Percentiles rank a stretch among this genome's conserved stretches.
phyloP scores from a whole-genome alignment of 2,888 invertebrate genomes.

The Lamproptera curius region DNA sequence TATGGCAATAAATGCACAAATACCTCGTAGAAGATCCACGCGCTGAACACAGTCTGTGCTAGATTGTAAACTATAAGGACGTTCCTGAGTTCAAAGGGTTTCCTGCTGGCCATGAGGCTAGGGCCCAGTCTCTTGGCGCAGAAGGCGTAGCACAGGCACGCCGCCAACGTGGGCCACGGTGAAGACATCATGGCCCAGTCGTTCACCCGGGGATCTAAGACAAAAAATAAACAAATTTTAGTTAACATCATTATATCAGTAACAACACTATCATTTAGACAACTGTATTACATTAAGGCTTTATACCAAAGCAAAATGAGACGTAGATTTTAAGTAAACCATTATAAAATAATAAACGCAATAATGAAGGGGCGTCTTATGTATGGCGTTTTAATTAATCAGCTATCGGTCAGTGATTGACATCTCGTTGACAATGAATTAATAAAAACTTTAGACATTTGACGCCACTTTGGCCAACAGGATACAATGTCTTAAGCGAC shows the following conservation, averaged over 20 bases:
- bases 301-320: neutral
- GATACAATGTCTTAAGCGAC: neutral
- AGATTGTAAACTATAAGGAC: conserved; percentile 92
- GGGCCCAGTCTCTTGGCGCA: conserved; percentile 91
- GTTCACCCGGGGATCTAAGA: conserved; percentile 92
- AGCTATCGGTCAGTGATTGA: no score
- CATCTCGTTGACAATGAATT: neutral
- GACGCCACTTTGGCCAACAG: neutral
- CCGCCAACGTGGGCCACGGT: conserved; percentile 89
- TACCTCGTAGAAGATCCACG: conserved; percentile 96
- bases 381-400: neutral
- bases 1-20: no score
- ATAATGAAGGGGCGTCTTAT: neutral
- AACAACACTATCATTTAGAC: neutral
- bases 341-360: neutral
- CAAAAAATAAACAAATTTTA: conserved; percentile 8
- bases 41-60: conserved; percentile 92
- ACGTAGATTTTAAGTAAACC: neutral
- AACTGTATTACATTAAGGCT: neutral
- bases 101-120: conserved; percentile 91
- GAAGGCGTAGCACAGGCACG: conserved; percentile 91
- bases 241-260: neutral
- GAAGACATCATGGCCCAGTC: conserved; percentile 94
- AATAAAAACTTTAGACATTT: neutral
- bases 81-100: conserved; percentile 89